phyloP scores from a whole-genome alignment of 2,113 vertebrate species.

The Rhegmatorhina hoffmannsi region DNA sequence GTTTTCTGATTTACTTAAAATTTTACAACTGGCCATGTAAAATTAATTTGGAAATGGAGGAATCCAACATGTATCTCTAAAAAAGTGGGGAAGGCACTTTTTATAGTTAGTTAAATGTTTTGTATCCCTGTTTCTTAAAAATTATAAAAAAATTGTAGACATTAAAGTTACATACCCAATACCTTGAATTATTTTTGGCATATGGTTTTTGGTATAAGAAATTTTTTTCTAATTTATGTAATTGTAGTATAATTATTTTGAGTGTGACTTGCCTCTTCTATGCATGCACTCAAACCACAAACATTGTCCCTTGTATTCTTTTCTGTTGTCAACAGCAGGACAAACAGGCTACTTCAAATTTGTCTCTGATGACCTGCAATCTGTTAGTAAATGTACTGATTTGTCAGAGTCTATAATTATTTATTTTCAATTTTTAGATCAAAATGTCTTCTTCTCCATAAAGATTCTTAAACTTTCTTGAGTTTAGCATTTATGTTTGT shows the following conservation, averaged over 20 bases:
- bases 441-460: background rate
- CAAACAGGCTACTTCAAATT: background rate
- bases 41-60: background rate
- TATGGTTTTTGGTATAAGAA: background rate
- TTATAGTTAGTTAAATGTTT: background rate
- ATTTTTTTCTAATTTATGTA: background rate
- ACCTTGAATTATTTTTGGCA: background rate
- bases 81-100: background rate
- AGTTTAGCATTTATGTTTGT: background rate
- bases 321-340: background rate
- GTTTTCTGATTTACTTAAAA: background rate
- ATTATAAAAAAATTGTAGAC: background rate
- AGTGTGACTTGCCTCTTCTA: background rate
- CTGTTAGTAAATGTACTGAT: background rate
- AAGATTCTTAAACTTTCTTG: background rate
- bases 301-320: background rate
- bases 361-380: background rate
- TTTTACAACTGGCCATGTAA: background rate
- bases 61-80: background rate
- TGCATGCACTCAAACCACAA: background rate
- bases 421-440: background rate
- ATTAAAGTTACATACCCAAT: background rate
- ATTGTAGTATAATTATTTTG: background rate
- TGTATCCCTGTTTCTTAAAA: background rate
- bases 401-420: background rate